A percentile compares a stretch with the other conserved stretches of the same genome.
Conservation (phyloP, 2,113 vertebrate genomes). For the Geococcyx californianus region DNA sequence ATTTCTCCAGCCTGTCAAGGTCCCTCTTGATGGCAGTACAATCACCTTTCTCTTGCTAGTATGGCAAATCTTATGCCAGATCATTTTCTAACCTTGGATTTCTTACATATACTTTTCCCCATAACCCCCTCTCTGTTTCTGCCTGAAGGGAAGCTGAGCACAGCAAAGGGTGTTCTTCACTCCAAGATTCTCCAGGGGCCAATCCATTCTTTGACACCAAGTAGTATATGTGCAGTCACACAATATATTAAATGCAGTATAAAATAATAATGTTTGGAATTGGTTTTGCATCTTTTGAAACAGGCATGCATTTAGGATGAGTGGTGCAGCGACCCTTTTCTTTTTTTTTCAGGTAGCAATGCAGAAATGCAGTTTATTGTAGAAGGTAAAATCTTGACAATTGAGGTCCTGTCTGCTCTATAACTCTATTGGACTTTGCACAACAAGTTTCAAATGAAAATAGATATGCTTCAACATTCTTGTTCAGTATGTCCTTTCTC, state of each 20-base stretch:
- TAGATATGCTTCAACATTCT: background rate
- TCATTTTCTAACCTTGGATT: background rate
- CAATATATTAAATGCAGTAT: background rate
- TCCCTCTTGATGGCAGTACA: background rate
- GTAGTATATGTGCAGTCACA: background rate
- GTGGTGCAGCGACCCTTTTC: background rate
- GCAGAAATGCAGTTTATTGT: background rate
- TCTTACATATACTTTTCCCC: background rate
- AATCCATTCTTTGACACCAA: constrained; percentile 1
- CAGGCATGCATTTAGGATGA: background rate
- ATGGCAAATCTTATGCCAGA: background rate
- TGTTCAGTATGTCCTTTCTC: background rate
- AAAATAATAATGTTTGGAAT: background rate
- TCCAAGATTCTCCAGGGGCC: background rate
- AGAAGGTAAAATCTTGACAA: background rate
- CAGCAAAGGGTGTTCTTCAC: background rate
- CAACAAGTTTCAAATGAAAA: background rate
- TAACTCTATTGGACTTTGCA: background rate
- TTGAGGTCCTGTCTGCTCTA: background rate
- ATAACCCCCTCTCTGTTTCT: background rate
- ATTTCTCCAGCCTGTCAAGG: background rate
- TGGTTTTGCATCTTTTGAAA: background rate
- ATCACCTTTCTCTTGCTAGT: background rate
- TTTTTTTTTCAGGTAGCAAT: background rate
- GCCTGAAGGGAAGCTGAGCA: background rate